These are phyloP conservation scores for Pterophyllum scalare DNA, from an alignment of 2,113 vertebrate genomes.

Conservation along the genomic window DNA sequence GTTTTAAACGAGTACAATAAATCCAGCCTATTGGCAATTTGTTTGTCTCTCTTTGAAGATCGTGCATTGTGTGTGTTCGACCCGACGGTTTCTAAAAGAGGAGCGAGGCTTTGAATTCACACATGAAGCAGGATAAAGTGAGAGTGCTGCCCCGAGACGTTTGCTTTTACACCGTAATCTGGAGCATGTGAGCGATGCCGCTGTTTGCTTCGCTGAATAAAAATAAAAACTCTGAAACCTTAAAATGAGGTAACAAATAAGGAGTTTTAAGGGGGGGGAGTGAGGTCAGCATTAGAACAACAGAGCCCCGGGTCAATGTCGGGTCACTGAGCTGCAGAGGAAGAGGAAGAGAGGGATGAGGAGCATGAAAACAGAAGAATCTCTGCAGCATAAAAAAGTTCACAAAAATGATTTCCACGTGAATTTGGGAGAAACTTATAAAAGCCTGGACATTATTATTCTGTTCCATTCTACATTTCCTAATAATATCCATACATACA, in stretches of 20 bases:
- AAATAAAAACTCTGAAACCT: not conserved
- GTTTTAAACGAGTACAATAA: slow-evolving; percentile 3
- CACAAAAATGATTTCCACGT: not conserved
- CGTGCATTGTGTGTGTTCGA: not conserved
- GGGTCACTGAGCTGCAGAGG: not conserved
- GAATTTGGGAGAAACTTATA: not conserved
- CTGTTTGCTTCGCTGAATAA: slow-evolving; percentile 11
- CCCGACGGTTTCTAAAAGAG: not conserved
- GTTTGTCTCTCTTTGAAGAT: not conserved
- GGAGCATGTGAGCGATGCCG: not conserved
- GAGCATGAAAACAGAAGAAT: no score
- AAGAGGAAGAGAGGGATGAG: not conserved
- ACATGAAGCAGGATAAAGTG: slow-evolving; percentile 8
- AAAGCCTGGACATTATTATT: not conserved
- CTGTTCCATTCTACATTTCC: not conserved
- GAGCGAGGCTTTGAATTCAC: slow-evolving; percentile 13
- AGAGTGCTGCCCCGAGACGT: slow-evolving; percentile 35
- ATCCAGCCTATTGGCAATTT: not conserved
- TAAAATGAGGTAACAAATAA: slow-evolving; percentile 5
- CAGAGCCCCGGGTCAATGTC: not conserved
- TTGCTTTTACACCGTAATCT: slow-evolving; percentile 42
- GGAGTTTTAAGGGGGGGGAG: slow-evolving; percentile 4
- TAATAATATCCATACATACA: not conserved
- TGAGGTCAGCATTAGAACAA: slow-evolving; percentile 13
- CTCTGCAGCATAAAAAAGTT: not conserved